Evolutionary conservation across 2,797 vertebrate species (phyloP), one percentile per base, ranked within the genome.

Genomic region (Eleutherodactylus coqui): DNA sequence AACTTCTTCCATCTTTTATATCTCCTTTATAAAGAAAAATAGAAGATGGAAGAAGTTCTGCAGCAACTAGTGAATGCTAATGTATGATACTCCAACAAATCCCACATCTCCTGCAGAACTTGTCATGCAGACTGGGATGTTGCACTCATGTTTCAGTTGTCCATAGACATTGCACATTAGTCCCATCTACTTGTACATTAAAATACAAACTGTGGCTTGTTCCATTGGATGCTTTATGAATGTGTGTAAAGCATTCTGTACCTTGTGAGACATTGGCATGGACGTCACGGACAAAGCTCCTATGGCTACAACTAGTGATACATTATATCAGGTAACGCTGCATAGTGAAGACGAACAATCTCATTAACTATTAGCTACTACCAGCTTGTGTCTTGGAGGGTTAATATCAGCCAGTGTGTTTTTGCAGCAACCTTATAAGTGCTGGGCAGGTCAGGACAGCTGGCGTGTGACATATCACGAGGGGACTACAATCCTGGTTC

Each of bases 381-480:
- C 34, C 41, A 34, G 45, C n/a, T 43, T 6, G 47, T 51, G 38
- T 53, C 75, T 10, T 51, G 34, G 17, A 87, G 80, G 45, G 75
- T 78, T 87, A 87, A 87, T 79, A 84, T 73, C 21, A 72, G 45
- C 3, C 75, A 24, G 16, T 79, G 16, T 79, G 53, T 79, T 83
- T 47, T 38, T 77, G 70, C 62, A 76, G 77, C 45, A 79, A 85
- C 70, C 80, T 80, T 85, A 32, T 62, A 80, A 80, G 43, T 83
- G 60, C 60, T 78, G 75, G 73, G 80, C 85, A 87, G 80, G 85
- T 78, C 85, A 84, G 64, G 80, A 79, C 86, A 84, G 75, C 81
- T 53, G 51, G 75, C 83, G 85, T 86, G 86, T 87, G 81, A 87
- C 86, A 87, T 87, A 83, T 87, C 86, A 87, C 86, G 84, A 83